Evolutionary conservation across 2,113 vertebrate species (phyloP).

Genomic region (Sinocyclocheilus anshuiensis): DNA sequence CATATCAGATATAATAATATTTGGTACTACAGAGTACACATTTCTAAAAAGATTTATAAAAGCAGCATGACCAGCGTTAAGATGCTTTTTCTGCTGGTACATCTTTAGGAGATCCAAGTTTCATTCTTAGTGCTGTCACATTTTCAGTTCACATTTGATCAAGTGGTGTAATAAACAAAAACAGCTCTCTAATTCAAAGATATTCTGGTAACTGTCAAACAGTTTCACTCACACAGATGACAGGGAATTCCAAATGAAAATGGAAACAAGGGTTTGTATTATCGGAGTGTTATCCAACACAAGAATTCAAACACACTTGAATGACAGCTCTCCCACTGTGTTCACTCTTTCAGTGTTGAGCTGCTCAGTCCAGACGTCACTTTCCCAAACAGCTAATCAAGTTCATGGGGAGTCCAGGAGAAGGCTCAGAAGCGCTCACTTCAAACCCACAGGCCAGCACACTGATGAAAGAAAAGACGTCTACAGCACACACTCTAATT

Average conservation of each 20-base stretch:
- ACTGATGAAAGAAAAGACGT: slow-evolving; percentile 63
- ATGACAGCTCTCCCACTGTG: slow-evolving; percentile 50
- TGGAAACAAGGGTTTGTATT: slow-evolving; percentile 20
- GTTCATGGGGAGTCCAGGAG: slow-evolving; percentile 50
- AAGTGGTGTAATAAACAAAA: slow-evolving; percentile 20
- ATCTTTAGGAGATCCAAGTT: not conserved
- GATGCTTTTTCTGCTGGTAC: not conserved
- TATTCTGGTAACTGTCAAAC: slow-evolving; percentile 18
- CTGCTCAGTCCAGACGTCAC: slow-evolving; percentile 59
- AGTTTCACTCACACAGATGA: slow-evolving; percentile 24
- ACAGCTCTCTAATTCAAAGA: slow-evolving; percentile 36
- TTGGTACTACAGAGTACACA: not conserved
- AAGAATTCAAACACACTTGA: slow-evolving; percentile 36
- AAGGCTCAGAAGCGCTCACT: slow-evolving; percentile 48
- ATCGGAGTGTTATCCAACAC: slow-evolving; percentile 24
- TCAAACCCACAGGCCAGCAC: slow-evolving; percentile 49
- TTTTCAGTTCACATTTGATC: slow-evolving; percentile 29
- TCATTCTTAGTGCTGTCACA: slow-evolving; percentile 28
- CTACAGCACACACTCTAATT: slow-evolving; percentile 62
- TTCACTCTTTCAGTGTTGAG: slow-evolving; percentile 46
- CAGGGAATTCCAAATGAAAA: slow-evolving; percentile 45
- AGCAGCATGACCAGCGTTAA: not conserved
- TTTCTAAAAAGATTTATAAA: slow-evolving; percentile 9
- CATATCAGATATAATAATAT: not conserved
- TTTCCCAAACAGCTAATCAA: slow-evolving; percentile 65